Evolutionary conservation across 2,113 vertebrate species (phyloP).

Genomic region (Illadopsis cleaveri): DNA sequence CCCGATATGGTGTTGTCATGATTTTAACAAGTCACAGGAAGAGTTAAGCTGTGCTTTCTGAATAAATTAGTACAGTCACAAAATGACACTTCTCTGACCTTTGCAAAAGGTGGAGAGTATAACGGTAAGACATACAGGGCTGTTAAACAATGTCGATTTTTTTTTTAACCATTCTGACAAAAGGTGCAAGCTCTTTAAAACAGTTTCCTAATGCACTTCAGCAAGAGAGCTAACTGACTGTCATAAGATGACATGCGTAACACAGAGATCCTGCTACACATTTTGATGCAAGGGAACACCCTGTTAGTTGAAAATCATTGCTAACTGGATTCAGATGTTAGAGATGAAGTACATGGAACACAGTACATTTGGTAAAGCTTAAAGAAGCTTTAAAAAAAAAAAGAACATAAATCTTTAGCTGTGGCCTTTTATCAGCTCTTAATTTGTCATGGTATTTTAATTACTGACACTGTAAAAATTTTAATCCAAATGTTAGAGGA

Average conservation of each 20-base stretch:
- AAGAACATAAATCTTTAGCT: slow-evolving; percentile 70
- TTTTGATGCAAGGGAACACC: slow-evolving; percentile 62
- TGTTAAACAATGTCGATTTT: slow-evolving; percentile 33
- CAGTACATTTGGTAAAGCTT: slow-evolving; percentile 75
- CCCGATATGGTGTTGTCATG: slow-evolving; percentile 61
- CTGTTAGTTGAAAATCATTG: slow-evolving; percentile 60
- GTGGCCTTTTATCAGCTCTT: slow-evolving; percentile 78
- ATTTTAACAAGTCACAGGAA: slow-evolving; percentile 41
- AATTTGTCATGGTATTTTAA: slow-evolving; percentile 78
- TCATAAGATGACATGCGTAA: slow-evolving; percentile 22
- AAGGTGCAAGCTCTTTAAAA: slow-evolving; percentile 38
- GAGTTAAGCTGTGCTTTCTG: slow-evolving; percentile 47
- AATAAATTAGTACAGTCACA: slow-evolving; percentile 67
- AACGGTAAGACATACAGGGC: slow-evolving; percentile 46
- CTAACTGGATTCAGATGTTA: slow-evolving; percentile 79
- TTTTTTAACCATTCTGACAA: slow-evolving; percentile 52
- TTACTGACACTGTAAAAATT: slow-evolving; percentile 70
- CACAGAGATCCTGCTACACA: slow-evolving; percentile 48
- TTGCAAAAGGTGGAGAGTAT: slow-evolving; percentile 23
- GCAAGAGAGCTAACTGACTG: slow-evolving; percentile 48
- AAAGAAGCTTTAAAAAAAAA: slow-evolving; percentile 59
- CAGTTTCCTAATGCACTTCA: slow-evolving; percentile 41
- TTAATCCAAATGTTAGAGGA: slow-evolving; percentile 69
- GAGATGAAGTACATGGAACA: slow-evolving; percentile 52
- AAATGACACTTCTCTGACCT: slow-evolving; percentile 54